These are phyloP conservation scores for Orientallactaga sibirica DNA, from an alignment of 2,797 vertebrate genomes.

Conservation along the genomic window DNA sequence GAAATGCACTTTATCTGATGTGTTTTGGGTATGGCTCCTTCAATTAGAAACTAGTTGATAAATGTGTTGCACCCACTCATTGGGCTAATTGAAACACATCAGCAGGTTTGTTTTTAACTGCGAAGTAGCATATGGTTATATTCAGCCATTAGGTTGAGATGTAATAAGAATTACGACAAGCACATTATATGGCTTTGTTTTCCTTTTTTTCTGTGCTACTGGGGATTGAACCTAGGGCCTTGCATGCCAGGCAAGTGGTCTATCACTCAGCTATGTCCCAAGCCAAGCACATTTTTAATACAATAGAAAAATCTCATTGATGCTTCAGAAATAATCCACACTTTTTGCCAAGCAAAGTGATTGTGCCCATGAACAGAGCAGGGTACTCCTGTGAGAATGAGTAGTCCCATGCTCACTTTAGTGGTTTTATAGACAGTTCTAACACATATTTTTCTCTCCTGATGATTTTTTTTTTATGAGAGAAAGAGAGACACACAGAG, in stretches of 20 bases:
- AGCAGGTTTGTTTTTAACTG: not conserved
- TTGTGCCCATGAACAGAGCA: too few species aligned
- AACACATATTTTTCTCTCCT: not conserved
- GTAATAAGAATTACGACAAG: not conserved
- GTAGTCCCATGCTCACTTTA: not conserved
- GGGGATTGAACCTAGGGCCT: not conserved
- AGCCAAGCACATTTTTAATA: too few species aligned
- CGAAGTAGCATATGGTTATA: not conserved
- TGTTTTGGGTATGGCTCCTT: not conserved
- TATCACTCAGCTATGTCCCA: too few species aligned
- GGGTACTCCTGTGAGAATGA: not conserved
- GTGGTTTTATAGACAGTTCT: not conserved
- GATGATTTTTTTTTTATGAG: not conserved
- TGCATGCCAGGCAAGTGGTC: too few species aligned
- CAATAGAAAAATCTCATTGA: not conserved
- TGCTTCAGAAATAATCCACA: not conserved
- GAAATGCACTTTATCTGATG: not conserved
- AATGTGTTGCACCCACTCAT: not conserved
- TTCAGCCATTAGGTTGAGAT: not conserved
- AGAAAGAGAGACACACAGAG: too few species aligned
- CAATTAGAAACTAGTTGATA: constrained; percentile 32
- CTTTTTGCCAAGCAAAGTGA: not conserved
- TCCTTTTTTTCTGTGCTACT: not conserved
- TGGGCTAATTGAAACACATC: constrained; percentile 7
- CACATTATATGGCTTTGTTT: not conserved